Evolutionary conservation across 2,888 invertebrate species (phyloP).

Genomic region (Aleiodes leptofemur): DNA sequence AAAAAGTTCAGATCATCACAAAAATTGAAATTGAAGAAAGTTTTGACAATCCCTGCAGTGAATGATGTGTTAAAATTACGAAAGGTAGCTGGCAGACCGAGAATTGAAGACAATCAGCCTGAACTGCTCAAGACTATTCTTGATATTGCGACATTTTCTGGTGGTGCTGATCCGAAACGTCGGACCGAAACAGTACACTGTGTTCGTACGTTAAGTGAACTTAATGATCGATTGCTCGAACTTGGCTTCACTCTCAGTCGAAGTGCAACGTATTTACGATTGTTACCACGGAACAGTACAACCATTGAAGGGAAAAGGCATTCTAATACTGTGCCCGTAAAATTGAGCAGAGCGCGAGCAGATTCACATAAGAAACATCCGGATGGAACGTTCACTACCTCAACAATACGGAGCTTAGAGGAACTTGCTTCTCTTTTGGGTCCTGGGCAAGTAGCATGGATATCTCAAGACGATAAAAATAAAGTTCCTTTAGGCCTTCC

Average conservation of each 20-base stretch:
- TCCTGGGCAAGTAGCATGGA: conserved; percentile 51
- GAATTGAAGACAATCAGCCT: background rate
- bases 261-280: no score
- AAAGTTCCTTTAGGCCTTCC: conserved; percentile 63
- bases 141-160: background rate
- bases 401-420: conserved; percentile 47
- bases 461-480: conserved; percentile 62
- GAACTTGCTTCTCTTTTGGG: conserved; percentile 54
- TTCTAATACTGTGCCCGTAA: no score
- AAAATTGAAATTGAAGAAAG: no score
- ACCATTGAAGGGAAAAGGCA: no score
- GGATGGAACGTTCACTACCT: conserved; percentile 42
- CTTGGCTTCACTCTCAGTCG: no score
- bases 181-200: background rate
- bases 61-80: background rate
- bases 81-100: background rate
- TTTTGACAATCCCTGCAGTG: no score
- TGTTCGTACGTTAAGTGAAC: background rate
- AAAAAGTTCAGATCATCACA: no score
- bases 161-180: background rate
- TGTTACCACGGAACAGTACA: no score
- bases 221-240: background rate
- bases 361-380: conserved; percentile 21
- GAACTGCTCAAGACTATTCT: background rate
- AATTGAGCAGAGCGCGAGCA: no score